A percentile compares a stretch with the other conserved stretches of the same genome.
Evolutionary conservation across 1,140 invertebrate genomes (phyloP).

Genomic region (Drosophila kepulauana): DNA sequence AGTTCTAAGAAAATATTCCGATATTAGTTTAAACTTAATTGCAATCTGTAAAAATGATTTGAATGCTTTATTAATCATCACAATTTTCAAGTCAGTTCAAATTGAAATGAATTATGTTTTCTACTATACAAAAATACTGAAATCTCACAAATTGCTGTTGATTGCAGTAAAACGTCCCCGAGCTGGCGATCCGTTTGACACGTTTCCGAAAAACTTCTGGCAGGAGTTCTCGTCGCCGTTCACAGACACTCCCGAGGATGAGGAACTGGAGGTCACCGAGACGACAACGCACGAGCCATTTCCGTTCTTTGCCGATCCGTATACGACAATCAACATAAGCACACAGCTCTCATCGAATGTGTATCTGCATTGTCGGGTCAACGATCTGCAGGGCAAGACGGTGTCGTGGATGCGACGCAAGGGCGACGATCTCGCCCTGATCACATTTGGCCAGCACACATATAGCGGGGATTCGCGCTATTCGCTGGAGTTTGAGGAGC

Average conservation of each 20-base stretch:
- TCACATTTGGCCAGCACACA: slow-evolving; percentile 91
- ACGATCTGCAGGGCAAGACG: slow-evolving; percentile 91
- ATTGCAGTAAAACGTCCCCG: slow-evolving; percentile 78
- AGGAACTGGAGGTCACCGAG: slow-evolving; percentile 80
- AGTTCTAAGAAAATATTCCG: no score
- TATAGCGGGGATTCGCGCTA: slow-evolving; percentile 93
- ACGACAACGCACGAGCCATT: slow-evolving; percentile 87
- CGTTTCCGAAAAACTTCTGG: slow-evolving; percentile 87
- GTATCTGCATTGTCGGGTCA: slow-evolving; percentile 90
- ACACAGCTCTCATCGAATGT: slow-evolving; percentile 89
- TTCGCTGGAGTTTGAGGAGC: slow-evolving; percentile 89
- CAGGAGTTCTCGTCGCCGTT: slow-evolving; percentile 88
- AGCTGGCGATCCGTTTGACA: slow-evolving; percentile 84
- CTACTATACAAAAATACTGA: no score
- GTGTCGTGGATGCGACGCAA: slow-evolving; percentile 92
- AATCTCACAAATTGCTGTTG: no score
- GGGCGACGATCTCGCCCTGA: slow-evolving; percentile 90
- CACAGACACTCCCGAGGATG: slow-evolving; percentile 85
- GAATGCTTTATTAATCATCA: no score
- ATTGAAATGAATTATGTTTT: no score
- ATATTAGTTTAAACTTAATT: no score
- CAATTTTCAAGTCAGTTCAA: no score
- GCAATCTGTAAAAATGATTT: no score
- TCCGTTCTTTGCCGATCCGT: slow-evolving; percentile 88
- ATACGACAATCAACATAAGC: slow-evolving; percentile 88